Conservation (phyloP, 2,888 invertebrate species). For the Elegia similella region DNA sequence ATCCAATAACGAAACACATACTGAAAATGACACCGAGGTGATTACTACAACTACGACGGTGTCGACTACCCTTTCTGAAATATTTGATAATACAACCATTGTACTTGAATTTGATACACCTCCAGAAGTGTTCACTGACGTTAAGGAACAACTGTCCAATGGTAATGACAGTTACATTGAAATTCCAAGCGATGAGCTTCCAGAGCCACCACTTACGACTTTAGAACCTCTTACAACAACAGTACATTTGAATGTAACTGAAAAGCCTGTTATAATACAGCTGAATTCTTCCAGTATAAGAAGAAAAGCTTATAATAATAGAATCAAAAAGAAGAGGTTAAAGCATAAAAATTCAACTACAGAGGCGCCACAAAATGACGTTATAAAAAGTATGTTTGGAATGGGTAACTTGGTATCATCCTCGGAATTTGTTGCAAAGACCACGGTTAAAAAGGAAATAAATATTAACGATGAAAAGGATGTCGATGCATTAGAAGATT, state of each 20-base stretch:
- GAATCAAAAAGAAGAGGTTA: conserved; percentile 60
- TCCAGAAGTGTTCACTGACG: conserved; percentile 22
- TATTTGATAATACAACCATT: conserved; percentile 36
- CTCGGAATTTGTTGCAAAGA: conserved; percentile 64
- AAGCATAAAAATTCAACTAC: conserved; percentile 59
- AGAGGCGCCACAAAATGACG: conserved; percentile 59
- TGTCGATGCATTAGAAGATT: conserved; percentile 51
- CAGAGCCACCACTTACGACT: conserved; percentile 30
- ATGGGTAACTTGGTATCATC: conserved; percentile 64
- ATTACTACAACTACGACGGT: background rate
- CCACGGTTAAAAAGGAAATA: conserved; percentile 45
- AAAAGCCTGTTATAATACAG: conserved; percentile 41
- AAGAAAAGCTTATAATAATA: conserved; percentile 58
- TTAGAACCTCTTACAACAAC: conserved; percentile 36
- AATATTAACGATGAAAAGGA: conserved; percentile 31
- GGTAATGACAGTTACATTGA: conserved; percentile 18
- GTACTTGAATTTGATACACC: conserved; percentile 23
- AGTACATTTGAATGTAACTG: conserved; percentile 34
- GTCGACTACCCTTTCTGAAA: background rate
- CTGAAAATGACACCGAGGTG: conserved; percentile 28
- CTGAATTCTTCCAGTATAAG: conserved; percentile 50
- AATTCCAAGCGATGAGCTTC: conserved; percentile 20
- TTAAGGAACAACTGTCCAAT: conserved; percentile 28
- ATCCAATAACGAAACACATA: conserved; percentile 25
- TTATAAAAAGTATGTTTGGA: conserved; percentile 56